Evolutionary conservation across 2,113 vertebrate species (phyloP).

Genomic region (Oreochromis spilurus): DNA sequence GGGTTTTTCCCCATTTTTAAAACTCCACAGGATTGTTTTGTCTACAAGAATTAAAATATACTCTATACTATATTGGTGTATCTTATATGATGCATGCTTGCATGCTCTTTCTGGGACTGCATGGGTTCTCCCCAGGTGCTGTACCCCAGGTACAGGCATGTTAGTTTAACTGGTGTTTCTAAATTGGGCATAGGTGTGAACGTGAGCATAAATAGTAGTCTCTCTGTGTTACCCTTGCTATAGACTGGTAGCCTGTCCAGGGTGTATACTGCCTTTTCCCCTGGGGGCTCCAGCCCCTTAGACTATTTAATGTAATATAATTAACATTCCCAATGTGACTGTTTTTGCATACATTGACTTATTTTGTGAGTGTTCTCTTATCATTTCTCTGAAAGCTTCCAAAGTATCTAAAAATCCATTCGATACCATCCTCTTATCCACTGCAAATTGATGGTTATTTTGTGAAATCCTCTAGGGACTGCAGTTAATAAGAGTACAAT

Average conservation of each 20-base stretch:
- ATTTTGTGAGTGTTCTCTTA: neutral
- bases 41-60: neutral
- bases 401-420: neutral
- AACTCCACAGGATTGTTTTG: neutral
- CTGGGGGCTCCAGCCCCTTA: neutral
- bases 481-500: neutral
- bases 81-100: neutral
- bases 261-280: neutral
- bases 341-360: neutral
- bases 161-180: neutral
- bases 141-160: neutral
- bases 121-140: neutral
- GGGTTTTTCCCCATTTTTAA: neutral
- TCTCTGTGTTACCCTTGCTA: neutral
- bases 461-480: neutral
- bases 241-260: neutral
- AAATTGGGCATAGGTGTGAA: neutral
- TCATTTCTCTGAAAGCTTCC: neutral
- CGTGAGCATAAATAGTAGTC: neutral
- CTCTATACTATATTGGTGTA: neutral
- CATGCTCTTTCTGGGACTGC: neutral
- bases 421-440: neutral
- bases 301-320: neutral
- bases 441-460: neutral
- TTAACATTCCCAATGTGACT: neutral